Percentiles rank a stretch among this genome's conserved stretches.
phyloP scores from a whole-genome alignment of 2,797 vertebrate genomes.

The Acipenser oxyrinchus region DNA sequence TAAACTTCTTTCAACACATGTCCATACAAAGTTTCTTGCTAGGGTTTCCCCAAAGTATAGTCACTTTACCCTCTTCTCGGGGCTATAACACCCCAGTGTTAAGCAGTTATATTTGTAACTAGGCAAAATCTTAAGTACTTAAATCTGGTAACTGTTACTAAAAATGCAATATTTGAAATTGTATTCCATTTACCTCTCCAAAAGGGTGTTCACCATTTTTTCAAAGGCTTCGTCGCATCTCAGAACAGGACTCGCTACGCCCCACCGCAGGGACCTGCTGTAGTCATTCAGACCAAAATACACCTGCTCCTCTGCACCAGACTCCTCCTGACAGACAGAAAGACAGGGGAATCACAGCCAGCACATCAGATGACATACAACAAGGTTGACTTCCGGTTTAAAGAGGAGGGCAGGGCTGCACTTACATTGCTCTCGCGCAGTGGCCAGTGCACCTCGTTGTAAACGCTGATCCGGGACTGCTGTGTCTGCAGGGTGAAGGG shows the following conservation, averaged over 20 bases:
- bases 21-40: too few species aligned
- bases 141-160: too few species aligned
- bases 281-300: constrained; percentile 94
- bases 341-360: background rate
- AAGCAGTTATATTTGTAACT: too few species aligned
- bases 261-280: constrained; percentile 90
- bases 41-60: too few species aligned
- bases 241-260: constrained; percentile 87
- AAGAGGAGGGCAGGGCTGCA: constrained; percentile 12
- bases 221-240: constrained; percentile 94
- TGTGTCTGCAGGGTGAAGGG: constrained; percentile 87
- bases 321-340: constrained; percentile 63
- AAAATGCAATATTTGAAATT: too few species aligned
- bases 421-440: constrained; percentile 66
- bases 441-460: constrained; percentile 93
- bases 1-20: too few species aligned
- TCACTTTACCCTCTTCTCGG: too few species aligned
- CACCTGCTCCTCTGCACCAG: constrained; percentile 60
- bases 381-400: background rate
- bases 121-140: too few species aligned
- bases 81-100: too few species aligned
- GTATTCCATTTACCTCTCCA: constrained; percentile 73
- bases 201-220: constrained; percentile 88
- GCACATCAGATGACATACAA: too few species aligned
- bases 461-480: constrained; percentile 83